Evolutionary conservation across 2,113 vertebrate genomes (phyloP), one percentile per base, ranked within the genome.

Genomic region (Petrocephalus zakoni): DNA sequence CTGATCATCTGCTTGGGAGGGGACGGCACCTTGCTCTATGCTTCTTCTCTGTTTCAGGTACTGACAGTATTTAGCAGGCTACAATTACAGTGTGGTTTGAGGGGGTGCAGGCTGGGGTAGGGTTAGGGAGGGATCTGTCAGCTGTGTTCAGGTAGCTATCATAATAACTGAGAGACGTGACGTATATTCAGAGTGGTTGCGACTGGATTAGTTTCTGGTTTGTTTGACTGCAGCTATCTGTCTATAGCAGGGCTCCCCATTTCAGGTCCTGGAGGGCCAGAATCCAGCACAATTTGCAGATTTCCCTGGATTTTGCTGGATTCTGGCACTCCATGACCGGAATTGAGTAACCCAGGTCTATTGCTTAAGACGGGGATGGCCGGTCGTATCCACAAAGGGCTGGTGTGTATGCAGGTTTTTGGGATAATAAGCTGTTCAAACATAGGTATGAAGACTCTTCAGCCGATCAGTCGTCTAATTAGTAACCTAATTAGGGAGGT

Each of bases 11-110:
- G 96, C 90, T 93, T 96, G 89, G 96, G 96, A 6, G 96, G 96
- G 4, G 96, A 96, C n/a, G 96, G 96, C 6, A 96, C 96, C 56
- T 92, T 96, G 88, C 94, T 96, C 8, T 96, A 96, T 1, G 96
- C 96, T 34, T 96, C 96, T 34, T 96, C 96, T 15, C 94, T 96
- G 25, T 96, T 96, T 90, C 96, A 96, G 95, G 96, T 96, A 92
- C 2, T 17, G 19, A 37, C 37, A 29, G 22, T 49, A 15, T 51
- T 85, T 13, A n/a, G 22, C 47, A 64, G 10, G 56, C 49, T 25
- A 2, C 25, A 29, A 1, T 34, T 34, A 29, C n/a, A 1, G 13
- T 85, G n/a, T 29, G 25, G 81, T 84, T 0, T n/a, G n/a, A 17
- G 51, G 11, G 19, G 9, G 4, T 53, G 81, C 6, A 21, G 22